Percentiles rank a stretch among this genome's conserved stretches.
Conservation (phyloP, 2,113 vertebrate genomes). For the Jacana jacana region DNA sequence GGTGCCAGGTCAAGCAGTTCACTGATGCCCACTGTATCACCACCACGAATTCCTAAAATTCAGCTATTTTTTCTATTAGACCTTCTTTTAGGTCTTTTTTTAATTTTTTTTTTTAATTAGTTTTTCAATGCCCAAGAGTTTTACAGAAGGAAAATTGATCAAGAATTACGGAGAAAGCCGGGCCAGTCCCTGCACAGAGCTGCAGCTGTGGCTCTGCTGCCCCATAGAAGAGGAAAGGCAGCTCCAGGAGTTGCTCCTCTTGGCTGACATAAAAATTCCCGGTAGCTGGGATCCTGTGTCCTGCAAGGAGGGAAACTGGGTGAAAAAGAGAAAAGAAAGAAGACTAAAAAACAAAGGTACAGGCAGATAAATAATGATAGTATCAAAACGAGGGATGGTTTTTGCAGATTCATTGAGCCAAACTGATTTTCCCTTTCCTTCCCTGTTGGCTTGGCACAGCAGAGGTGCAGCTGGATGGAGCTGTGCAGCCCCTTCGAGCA, state of each 20-base stretch:
- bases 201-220: background rate
- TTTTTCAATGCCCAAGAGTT: background rate
- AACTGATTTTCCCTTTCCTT: background rate
- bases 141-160: background rate
- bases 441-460: background rate
- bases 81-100: background rate
- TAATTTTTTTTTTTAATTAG: background rate
- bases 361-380: background rate
- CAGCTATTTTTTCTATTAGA: background rate
- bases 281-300: fast-evolving
- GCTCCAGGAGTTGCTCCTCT: background rate
- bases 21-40: background rate
- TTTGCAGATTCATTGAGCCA: background rate
- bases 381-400: background rate
- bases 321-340: background rate
- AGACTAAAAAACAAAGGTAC: background rate
- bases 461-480: background rate
- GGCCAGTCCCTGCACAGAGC: background rate
- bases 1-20: background rate
- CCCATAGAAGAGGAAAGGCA: background rate
- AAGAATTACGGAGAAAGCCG: background rate
- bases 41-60: background rate
- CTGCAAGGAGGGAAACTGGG: background rate
- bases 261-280: background rate
- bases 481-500: background rate